Evolutionary conservation across 2,888 invertebrate genomes (phyloP).

Genomic region (Athetis lepigone): DNA sequence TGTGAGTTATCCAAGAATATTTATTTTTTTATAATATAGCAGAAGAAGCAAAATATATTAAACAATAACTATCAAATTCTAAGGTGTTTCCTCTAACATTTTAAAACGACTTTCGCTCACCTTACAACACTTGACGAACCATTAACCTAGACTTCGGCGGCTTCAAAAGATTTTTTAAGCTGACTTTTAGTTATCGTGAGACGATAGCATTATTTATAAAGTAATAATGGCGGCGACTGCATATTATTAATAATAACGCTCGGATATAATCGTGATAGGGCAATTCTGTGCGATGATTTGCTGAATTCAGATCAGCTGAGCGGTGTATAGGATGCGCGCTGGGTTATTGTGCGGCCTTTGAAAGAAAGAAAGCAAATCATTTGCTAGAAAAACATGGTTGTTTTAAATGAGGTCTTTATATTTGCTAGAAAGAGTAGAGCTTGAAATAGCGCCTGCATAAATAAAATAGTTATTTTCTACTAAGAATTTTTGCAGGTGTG

Average conservation of each 20-base stretch:
- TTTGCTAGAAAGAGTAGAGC: no score
- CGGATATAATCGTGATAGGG: conserved; percentile 55
- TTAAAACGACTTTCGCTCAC: conserved; percentile 1
- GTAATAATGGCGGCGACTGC: conserved; percentile 49
- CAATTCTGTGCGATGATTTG: conserved; percentile 53
- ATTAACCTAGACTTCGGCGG: conserved; percentile 1
- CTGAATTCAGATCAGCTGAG: conserved; percentile 54
- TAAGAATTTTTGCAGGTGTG: no score
- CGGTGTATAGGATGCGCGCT: neutral
- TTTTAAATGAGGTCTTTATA: no score
- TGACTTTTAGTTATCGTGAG: conserved; percentile 39
- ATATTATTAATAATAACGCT: conserved; percentile 51
- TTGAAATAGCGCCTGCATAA: no score
- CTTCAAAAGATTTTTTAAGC: conserved; percentile 27
- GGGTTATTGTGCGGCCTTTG: conserved; percentile 9
- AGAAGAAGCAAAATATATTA: no score
- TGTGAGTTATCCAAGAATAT: no score
- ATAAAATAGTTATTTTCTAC: no score
- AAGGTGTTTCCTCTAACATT: neutral
- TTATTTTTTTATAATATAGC: no score
- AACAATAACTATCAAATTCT: neutral
- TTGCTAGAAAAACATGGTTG: no score
- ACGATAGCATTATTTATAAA: no score
- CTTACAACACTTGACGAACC: conserved; percentile 30
- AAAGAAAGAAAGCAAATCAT: no score